A percentile compares a stretch with the other conserved stretches of the same genome.
These are phyloP conservation scores for Agrochola macilenta DNA, from an alignment of 2,888 invertebrate species.

Conservation along the genomic window DNA sequence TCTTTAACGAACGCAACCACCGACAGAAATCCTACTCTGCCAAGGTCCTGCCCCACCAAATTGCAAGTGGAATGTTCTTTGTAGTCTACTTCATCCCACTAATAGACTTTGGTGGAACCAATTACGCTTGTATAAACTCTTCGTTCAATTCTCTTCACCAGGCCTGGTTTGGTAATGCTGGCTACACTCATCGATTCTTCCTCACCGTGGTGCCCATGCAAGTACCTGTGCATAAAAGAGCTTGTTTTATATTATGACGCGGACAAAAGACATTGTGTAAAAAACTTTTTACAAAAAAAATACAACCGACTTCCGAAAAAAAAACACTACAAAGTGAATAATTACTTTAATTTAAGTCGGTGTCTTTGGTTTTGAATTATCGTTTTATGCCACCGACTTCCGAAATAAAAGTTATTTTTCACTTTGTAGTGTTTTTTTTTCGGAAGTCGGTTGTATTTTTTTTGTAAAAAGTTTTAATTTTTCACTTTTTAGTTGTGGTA, in stretches of 20 bases:
- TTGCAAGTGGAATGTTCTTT: background rate
- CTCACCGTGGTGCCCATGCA: background rate
- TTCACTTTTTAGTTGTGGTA: too few species aligned
- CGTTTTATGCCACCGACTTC: too few species aligned
- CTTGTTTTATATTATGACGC: background rate
- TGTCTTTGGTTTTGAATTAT: too few species aligned
- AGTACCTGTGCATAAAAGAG: constrained; percentile 33
- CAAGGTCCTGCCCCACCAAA: background rate
- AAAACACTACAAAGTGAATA: too few species aligned
- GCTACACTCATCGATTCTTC: background rate
- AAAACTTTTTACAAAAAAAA: too few species aligned
- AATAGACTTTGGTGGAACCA: background rate
- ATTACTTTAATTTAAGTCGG: too few species aligned
- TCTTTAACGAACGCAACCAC: constrained; percentile 3
- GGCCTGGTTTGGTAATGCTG: background rate
- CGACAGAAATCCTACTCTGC: background rate
- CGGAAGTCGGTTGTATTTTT: too few species aligned
- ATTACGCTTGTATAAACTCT: background rate
- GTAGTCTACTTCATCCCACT: background rate
- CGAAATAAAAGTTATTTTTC: too few species aligned
- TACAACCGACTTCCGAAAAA: too few species aligned
- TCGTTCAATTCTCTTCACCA: background rate
- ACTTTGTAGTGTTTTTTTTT: too few species aligned
- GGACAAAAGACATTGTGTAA: background rate
- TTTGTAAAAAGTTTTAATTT: too few species aligned